phyloP scores from a whole-genome alignment of 2,113 vertebrate genomes.

The Paracanthobrama guichenoti region DNA sequence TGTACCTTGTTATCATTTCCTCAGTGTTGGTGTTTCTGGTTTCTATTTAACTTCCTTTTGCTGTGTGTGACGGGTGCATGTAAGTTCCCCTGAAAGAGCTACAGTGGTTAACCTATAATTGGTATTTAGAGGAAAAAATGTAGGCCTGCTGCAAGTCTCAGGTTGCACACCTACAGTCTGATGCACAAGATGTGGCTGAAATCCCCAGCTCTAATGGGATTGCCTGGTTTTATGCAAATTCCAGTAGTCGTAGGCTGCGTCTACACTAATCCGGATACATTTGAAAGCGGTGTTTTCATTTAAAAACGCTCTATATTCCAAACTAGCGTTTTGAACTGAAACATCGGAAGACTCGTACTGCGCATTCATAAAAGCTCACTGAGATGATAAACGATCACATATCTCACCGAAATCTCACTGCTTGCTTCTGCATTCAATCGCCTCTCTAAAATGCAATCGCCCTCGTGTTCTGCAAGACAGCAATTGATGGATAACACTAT shows the following conservation, averaged over 20 bases:
- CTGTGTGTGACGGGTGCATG: background rate
- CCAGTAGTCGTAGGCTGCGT: background rate
- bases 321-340: too few species aligned
- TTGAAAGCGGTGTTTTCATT: too few species aligned
- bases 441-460: too few species aligned
- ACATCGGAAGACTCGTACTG: too few species aligned
- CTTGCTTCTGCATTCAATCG: too few species aligned
- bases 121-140: background rate
- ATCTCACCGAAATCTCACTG: too few species aligned
- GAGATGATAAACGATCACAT: too few species aligned
- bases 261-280: too few species aligned
- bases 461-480: too few species aligned
- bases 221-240: background rate
- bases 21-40: background rate
- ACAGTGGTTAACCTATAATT: background rate
- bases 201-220: background rate
- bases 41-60: background rate
- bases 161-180: background rate
- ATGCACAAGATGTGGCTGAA: background rate
- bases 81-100: background rate
- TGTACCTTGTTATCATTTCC: background rate
- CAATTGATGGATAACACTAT: too few species aligned
- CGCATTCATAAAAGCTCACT: too few species aligned
- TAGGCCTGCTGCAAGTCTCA: background rate
- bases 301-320: too few species aligned